A percentile compares a stretch with the other conserved stretches of the same genome.
Evolutionary conservation across 2,797 vertebrate species (phyloP).

Genomic region (Pygocentrus nattereri): DNA sequence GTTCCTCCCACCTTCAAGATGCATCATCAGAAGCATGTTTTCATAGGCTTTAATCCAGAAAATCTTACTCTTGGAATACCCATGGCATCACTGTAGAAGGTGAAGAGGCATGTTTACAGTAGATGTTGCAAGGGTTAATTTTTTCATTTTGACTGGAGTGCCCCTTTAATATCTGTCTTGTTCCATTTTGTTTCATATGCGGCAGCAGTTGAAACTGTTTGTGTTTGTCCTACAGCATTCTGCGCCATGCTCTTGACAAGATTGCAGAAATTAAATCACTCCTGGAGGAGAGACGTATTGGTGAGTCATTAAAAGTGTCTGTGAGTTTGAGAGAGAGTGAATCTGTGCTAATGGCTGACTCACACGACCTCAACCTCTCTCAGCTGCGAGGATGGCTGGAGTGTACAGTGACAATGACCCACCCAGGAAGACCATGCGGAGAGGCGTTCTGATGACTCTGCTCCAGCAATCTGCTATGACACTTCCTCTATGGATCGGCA

Average conservation of each 20-base stretch:
- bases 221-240: conserved; percentile 76
- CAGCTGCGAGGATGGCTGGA: conserved; percentile 91
- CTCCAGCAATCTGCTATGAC: conserved; percentile 96
- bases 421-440: conserved; percentile 91
- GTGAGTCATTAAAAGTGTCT: conserved; percentile 72
- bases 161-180: background rate
- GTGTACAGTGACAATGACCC: conserved; percentile 90
- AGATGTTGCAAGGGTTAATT: no score
- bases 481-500: conserved; percentile 92
- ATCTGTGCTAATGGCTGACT: background rate
- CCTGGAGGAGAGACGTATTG: conserved; percentile 90
- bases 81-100: no score
- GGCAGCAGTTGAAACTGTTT: background rate
- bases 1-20: no score
- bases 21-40: no score
- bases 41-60: no score
- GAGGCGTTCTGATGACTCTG: conserved; percentile 92
- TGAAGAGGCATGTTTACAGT: no score
- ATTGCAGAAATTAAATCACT: conserved; percentile 93
- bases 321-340: background rate
- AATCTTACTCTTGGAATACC: no score
- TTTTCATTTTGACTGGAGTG: no score
- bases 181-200: background rate
- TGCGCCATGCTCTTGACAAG: conserved; percentile 89
- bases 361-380: background rate